These are phyloP conservation scores for Sternotherus odoratus DNA, from an alignment of 2,797 vertebrate genomes.

Conservation along the genomic window DNA sequence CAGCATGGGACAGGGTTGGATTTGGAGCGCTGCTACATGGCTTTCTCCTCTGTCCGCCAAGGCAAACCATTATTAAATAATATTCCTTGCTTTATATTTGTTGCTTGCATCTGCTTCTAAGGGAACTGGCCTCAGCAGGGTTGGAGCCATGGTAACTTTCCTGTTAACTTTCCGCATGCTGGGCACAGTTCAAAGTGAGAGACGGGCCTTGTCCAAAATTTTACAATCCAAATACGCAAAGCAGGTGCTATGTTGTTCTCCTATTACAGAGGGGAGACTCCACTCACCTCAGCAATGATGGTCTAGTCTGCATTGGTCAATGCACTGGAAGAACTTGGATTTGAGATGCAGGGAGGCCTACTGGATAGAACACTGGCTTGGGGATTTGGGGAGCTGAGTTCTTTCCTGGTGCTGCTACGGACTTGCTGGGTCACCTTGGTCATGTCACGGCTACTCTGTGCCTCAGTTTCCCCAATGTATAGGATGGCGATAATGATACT, in stretches of 20 bases:
- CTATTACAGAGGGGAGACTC: accelerated
- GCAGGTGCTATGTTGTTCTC: not conserved
- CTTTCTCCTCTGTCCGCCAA: not conserved
- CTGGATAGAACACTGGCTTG: too few relatives aligned
- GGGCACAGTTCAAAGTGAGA: not conserved
- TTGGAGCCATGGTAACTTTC: not conserved
- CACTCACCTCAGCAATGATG: not conserved
- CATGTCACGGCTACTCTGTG: not conserved
- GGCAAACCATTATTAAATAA: not conserved
- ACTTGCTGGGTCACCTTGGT: not conserved
- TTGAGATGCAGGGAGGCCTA: not conserved
- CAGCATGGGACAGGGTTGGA: not conserved
- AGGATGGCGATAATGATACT: not conserved
- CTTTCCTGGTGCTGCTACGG: not conserved
- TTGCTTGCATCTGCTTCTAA: accelerated
- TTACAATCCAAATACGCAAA: not conserved
- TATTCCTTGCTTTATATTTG: not conserved
- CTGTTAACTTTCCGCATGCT: not conserved
- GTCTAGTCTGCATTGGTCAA: not conserved
- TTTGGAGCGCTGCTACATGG: not conserved
- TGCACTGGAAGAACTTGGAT: not conserved
- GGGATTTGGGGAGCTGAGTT: not conserved
- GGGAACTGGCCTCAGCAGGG: accelerated
- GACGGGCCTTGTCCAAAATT: not conserved
- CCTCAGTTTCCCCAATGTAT: not conserved